A percentile compares a stretch with the other conserved stretches of the same genome.
Evolutionary conservation across 2,888 invertebrate genomes (phyloP).

Genomic region (Aspidiotus rigidus): DNA sequence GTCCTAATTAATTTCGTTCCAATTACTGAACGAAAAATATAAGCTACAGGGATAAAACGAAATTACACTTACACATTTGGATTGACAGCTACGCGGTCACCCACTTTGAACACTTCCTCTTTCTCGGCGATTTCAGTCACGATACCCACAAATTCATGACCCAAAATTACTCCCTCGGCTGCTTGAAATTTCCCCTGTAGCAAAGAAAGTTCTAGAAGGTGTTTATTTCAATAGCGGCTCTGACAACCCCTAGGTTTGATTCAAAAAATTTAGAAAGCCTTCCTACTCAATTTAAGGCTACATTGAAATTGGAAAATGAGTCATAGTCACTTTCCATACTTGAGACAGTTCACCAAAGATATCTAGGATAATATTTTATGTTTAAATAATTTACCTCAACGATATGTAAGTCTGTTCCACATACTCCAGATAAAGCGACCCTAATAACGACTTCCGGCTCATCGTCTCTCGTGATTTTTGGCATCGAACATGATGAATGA

Average conservation of each 20-base stretch:
- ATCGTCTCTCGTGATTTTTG: neutral
- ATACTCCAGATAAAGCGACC: slow-evolving; percentile 20
- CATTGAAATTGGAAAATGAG: too few species aligned
- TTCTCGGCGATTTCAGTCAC: slow-evolving; percentile 6
- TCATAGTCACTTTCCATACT: too few species aligned
- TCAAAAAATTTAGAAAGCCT: too few species aligned
- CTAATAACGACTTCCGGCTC: slow-evolving; percentile 17
- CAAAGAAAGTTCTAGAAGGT: too few species aligned
- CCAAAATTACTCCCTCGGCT: slow-evolving; percentile 7
- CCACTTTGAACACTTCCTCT: slow-evolving; percentile 2
- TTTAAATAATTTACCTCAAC: slow-evolving; percentile 12
- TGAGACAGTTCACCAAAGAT: too few species aligned
- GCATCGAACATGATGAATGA: neutral
- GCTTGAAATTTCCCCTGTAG: slow-evolving; percentile 24
- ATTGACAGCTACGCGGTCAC: slow-evolving; percentile 22
- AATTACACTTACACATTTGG: slow-evolving; percentile 18
- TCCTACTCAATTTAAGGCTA: too few species aligned
- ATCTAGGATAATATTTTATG: neutral
- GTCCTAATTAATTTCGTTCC: slow-evolving; percentile 44
- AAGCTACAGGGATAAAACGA: neutral
- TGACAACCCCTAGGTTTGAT: too few species aligned
- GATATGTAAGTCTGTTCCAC: slow-evolving; percentile 25
- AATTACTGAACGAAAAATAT: neutral
- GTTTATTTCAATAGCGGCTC: neutral
- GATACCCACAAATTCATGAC: slow-evolving; percentile 20